Conservation (phyloP, 2,797 vertebrate species). For the Coendou prehensilis region DNA sequence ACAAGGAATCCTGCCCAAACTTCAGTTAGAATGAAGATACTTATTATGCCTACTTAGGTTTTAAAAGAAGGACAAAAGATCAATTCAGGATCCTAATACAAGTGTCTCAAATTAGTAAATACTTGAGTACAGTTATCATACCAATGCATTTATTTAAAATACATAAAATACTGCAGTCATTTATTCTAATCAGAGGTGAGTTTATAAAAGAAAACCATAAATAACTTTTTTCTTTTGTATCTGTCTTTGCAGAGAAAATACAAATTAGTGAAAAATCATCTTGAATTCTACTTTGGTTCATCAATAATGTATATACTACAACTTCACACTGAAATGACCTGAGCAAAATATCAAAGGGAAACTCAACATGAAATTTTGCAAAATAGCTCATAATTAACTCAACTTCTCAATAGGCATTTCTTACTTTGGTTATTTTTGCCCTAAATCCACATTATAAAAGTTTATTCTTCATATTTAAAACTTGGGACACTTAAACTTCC, state of each 20-base stretch:
- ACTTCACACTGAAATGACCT: neutral
- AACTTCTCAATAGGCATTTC: neutral
- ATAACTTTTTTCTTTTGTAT: neutral
- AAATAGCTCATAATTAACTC: neutral
- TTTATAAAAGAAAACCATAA: neutral
- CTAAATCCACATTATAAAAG: neutral
- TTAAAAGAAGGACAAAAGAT: neutral
- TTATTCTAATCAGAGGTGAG: neutral
- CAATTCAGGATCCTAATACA: neutral
- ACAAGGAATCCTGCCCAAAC: neutral
- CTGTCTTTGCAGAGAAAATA: neutral
- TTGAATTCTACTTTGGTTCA: slow-evolving; percentile 16
- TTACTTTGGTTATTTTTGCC: neutral
- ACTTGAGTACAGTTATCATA: neutral
- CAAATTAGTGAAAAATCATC: neutral
- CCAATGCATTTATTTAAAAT: neutral
- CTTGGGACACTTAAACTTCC: neutral
- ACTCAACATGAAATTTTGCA: neutral
- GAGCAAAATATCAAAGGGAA: neutral
- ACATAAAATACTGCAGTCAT: neutral
- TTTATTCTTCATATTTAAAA: neutral
- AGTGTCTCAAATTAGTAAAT: neutral
- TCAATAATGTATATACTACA: neutral
- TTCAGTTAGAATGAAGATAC: neutral
- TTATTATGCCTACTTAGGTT: neutral